Evolutionary conservation across 1,140 invertebrate species (phyloP).

Genomic region (Odontomachus brunneus): DNA sequence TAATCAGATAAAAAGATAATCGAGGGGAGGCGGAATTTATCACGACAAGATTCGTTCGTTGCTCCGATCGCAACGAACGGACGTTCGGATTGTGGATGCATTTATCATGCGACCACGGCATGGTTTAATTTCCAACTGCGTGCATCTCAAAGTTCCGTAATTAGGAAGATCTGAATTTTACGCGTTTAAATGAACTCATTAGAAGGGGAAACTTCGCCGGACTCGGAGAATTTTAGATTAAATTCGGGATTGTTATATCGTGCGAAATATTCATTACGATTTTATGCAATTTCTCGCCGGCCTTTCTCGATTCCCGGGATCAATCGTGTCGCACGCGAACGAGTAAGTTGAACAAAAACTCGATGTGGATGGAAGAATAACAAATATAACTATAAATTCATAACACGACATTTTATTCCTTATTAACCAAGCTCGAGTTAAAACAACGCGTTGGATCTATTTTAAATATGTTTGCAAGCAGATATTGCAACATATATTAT

Average conservation of each 20-base stretch:
- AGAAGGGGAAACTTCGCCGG: constrained; percentile 30
- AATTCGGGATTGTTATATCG: constrained; percentile 55
- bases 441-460: neutral
- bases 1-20: constrained; percentile 39
- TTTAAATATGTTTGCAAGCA: neutral
- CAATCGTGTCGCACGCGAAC: neutral
- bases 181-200: constrained; percentile 61
- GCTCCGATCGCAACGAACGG: constrained; percentile 11
- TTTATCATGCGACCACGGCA: constrained; percentile 46
- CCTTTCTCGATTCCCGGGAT: constrained; percentile 9
- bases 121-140: constrained; percentile 53
- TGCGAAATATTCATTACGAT: constrained; percentile 52
- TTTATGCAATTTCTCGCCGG: constrained; percentile 21
- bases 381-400: neutral
- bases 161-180: constrained; percentile 62
- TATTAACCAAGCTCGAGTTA: neutral
- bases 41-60: constrained; percentile 21
- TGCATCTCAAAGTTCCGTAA: constrained; percentile 49
- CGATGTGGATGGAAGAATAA: neutral
- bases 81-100: constrained; percentile 45
- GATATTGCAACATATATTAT: neutral
- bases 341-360: constrained; percentile 16
- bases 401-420: neutral
- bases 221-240: constrained; percentile 49
- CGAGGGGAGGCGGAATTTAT: constrained; percentile 12